Conservation (phyloP, 2,888 invertebrate species). For the Chloroclysta siterata region DNA sequence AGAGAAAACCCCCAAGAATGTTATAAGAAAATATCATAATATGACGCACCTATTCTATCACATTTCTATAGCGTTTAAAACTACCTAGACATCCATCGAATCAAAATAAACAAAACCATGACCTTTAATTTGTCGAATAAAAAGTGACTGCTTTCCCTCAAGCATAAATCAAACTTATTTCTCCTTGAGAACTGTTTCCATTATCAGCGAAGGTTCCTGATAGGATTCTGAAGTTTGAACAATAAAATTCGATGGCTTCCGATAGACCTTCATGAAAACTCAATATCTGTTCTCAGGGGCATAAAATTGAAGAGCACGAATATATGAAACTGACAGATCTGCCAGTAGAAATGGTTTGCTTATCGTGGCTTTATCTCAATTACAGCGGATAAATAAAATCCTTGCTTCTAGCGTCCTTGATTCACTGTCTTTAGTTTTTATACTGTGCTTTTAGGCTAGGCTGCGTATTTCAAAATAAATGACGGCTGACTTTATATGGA, state of each 20-base stretch:
- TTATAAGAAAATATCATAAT: too few species aligned
- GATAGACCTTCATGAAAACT: constrained; percentile 25
- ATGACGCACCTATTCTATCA: too few species aligned
- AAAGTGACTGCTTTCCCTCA: background rate
- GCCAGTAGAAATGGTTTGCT: background rate
- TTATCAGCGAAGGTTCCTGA: constrained; percentile 8
- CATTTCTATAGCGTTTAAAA: too few species aligned
- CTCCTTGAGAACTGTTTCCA: constrained; percentile 6
- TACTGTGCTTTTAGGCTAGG: too few species aligned
- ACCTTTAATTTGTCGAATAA: background rate
- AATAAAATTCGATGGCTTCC: constrained; percentile 22
- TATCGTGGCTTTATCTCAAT: too few species aligned
- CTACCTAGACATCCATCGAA: background rate
- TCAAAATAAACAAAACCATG: background rate
- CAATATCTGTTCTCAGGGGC: constrained; percentile 10
- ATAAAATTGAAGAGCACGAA: background rate
- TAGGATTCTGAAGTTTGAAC: constrained; percentile 23
- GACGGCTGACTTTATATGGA: too few species aligned
- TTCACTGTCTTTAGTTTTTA: too few species aligned
- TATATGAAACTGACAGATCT: too few species aligned
- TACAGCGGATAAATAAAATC: too few species aligned
- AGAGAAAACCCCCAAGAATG: too few species aligned
- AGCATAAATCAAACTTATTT: constrained; percentile 2
- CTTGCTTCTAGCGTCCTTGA: too few species aligned
- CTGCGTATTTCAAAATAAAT: too few species aligned